These are phyloP conservation scores for Atrina japonica DNA, from an alignment of 2,888 invertebrate genomes.

Conservation along the genomic window DNA sequence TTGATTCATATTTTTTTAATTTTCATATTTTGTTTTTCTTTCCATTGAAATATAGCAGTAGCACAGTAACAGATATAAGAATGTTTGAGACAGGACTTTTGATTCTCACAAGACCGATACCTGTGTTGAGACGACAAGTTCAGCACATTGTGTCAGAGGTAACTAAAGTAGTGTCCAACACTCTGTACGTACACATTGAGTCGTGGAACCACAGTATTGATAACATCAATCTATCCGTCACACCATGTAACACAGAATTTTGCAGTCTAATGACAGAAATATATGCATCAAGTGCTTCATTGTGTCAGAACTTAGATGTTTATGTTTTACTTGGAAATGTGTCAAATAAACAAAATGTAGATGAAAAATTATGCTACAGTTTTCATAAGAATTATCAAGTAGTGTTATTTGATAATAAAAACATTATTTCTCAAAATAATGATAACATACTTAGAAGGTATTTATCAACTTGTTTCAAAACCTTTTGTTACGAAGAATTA, in stretches of 20 bases:
- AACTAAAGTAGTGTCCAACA: slow-evolving; percentile 58
- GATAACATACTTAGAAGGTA: background rate
- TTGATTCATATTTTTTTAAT: too few species aligned
- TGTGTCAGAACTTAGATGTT: slow-evolving; percentile 64
- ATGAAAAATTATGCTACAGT: slow-evolving; percentile 38
- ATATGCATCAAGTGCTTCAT: slow-evolving; percentile 58
- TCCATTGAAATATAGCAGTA: too few species aligned
- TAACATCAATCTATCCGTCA: background rate
- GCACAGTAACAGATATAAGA: too few species aligned
- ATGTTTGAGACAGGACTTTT: slow-evolving; percentile 69
- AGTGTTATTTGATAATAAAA: slow-evolving; percentile 46
- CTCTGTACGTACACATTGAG: slow-evolving; percentile 69
- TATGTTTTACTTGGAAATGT: slow-evolving; percentile 67
- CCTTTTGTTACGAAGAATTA: background rate
- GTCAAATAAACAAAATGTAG: slow-evolving; percentile 38
- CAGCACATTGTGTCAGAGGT: slow-evolving; percentile 60
- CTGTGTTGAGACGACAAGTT: slow-evolving; percentile 50
- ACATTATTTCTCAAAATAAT: slow-evolving; percentile 26
- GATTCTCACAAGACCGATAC: slow-evolving; percentile 68
- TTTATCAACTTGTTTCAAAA: background rate
- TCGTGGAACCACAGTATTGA: background rate
- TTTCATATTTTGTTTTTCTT: too few species aligned
- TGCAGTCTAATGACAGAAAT: slow-evolving; percentile 61
- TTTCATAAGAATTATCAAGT: slow-evolving; percentile 49
- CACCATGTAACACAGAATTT: slow-evolving; percentile 60